phyloP scores from a whole-genome alignment of 2,113 vertebrate genomes.

The Gobio gobio region DNA sequence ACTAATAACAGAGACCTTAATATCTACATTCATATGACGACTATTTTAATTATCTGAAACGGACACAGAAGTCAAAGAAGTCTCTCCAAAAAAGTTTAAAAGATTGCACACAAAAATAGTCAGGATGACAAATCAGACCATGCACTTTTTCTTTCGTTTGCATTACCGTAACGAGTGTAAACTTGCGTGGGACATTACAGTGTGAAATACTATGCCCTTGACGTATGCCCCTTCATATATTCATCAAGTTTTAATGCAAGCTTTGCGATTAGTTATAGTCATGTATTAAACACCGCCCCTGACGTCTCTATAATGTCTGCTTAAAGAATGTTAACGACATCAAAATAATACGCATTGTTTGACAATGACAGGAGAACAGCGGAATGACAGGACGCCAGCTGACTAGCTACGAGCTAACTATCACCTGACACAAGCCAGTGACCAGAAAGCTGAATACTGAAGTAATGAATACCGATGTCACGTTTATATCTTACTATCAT shows the following conservation, averaged over 20 bases:
- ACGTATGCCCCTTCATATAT: slow-evolving; percentile 26
- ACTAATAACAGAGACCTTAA: not conserved
- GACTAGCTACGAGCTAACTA: slow-evolving; percentile 31
- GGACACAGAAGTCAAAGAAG: not conserved
- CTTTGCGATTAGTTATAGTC: not conserved
- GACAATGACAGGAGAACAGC: slow-evolving; percentile 1
- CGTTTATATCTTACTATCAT: not conserved
- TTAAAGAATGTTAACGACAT: not conserved
- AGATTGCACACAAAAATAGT: not conserved
- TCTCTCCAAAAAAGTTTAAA: not conserved
- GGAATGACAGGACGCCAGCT: slow-evolving; percentile 39
- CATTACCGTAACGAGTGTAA: not conserved
- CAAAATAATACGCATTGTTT: not conserved
- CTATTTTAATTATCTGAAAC: not conserved
- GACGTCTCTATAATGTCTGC: no score
- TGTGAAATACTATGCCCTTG: slow-evolving; percentile 34
- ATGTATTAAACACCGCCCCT: not conserved
- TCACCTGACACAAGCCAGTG: slow-evolving; percentile 22
- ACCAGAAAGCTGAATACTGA: not conserved
- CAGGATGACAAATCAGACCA: not conserved
- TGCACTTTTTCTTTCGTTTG: not conserved
- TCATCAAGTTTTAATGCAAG: not conserved
- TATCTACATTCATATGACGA: not conserved
- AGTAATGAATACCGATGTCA: not conserved
- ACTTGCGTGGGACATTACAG: not conserved